phyloP scores from a whole-genome alignment of 1,140 invertebrate genomes.

The Aphis craccivora region DNA sequence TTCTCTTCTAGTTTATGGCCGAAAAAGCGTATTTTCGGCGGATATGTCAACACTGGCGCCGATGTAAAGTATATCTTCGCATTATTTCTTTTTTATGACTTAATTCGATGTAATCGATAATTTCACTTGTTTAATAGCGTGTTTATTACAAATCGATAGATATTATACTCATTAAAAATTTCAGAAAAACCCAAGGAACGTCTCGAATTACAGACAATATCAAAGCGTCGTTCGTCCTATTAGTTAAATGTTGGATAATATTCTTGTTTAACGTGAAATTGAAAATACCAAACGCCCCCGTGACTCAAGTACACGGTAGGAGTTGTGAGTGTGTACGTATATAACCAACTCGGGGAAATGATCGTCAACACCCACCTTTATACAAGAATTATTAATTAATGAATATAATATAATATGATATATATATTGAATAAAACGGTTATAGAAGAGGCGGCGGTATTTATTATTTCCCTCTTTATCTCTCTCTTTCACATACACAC shows the following conservation, averaged over 20 bases:
- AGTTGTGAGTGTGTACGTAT: not conserved
- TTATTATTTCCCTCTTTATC: too few relatives aligned
- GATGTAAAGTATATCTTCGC: not conserved
- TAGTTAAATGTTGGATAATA: not conserved
- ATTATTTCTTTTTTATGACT: not conserved
- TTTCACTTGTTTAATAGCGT: not conserved
- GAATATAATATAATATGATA: too few relatives aligned
- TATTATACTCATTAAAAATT: not conserved
- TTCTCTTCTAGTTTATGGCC: not conserved
- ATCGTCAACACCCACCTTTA: too few relatives aligned
- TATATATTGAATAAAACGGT: too few relatives aligned
- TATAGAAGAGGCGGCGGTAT: too few relatives aligned
- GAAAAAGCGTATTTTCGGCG: not conserved
- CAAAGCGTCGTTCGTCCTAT: not conserved
- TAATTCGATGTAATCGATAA: not conserved
- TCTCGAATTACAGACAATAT: not conserved
- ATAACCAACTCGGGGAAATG: not conserved
- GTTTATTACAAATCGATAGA: not conserved
- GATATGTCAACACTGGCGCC: not conserved
- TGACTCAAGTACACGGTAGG: not conserved
- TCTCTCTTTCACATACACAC: too few relatives aligned
- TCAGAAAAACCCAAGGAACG: not conserved
- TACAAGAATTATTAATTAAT: too few relatives aligned
- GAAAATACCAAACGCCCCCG: not conserved
- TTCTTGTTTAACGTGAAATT: not conserved